These are phyloP conservation scores for Drosophila pruinosa DNA, from an alignment of 1,140 invertebrate species.

Conservation along the genomic window DNA sequence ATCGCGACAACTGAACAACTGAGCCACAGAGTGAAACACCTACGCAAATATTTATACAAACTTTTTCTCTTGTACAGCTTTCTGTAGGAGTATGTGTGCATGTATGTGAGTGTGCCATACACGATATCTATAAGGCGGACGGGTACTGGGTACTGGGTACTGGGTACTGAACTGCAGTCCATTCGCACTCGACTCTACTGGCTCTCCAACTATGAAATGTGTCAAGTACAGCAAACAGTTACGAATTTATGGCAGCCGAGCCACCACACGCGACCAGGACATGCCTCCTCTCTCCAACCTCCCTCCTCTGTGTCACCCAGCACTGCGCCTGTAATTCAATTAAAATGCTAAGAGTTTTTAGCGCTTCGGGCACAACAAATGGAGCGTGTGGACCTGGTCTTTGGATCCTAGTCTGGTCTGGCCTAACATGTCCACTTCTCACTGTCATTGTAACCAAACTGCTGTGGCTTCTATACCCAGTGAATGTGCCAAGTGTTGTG, in stretches of 20 bases:
- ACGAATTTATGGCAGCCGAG: conserved; percentile 71
- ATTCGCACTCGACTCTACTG: conserved; percentile 11
- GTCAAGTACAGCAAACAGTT: conserved; percentile 80
- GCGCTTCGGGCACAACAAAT: conserved; percentile 57
- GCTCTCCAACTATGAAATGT: conserved; percentile 62
- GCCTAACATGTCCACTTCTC: conserved; percentile 18
- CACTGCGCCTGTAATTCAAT: conserved; percentile 64
- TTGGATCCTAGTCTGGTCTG: neutral
- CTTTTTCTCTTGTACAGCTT: conserved; percentile 4
- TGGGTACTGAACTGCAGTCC: neutral
- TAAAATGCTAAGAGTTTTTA: conserved; percentile 68
- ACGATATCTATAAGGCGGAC: conserved; percentile 7
- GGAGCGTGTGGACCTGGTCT: conserved; percentile 38
- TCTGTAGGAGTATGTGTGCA: neutral
- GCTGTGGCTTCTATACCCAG: conserved; percentile 3
- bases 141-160: too few relatives aligned
- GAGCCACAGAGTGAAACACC: conserved; percentile 42
- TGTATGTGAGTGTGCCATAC: neutral
- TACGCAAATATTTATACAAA: conserved; percentile 74
- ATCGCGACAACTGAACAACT: conserved; percentile 25
- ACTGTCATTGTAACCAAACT: conserved; percentile 10
- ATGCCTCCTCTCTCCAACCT: conserved; percentile 1
- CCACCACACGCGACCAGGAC: conserved; percentile 62
- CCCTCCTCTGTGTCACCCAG: neutral
- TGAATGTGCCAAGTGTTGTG: neutral